Evolutionary conservation across 1,140 invertebrate genomes (phyloP), one percentile per base, ranked within the genome.

Genomic region (Bombus pyrosoma): DNA sequence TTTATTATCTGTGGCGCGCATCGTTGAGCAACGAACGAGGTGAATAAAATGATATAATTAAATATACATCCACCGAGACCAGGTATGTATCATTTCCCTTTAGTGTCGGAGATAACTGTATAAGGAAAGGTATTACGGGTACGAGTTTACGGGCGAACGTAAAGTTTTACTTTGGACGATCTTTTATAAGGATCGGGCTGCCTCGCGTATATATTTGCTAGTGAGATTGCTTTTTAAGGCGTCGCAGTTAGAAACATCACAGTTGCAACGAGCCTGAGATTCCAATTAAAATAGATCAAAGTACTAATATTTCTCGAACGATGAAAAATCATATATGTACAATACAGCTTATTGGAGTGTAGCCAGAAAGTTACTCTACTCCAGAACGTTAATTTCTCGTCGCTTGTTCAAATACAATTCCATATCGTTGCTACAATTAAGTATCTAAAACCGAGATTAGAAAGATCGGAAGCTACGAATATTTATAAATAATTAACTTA

Each of bases 1-100:
- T 89, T 89, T 75, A 86, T 81, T 77, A 83, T 89, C 53, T 82
- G 32, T 4, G 43, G 64, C 32, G 37, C 57, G 41, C 39, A 68
- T 53, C 79, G 57, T 39, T 39, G 73, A 37, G 12, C 69, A 74
- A 34, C 10, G 43, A 47, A 72, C n/a, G 32, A 62, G 75, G 32
- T 12, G 68, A 80, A 80, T 71, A 64, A 81, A 81, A 75, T 73
- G 68, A 80, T 73, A 80, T 43, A 80, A 85, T 85, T 80, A 80
- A 79, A 79, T 43, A 79, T 71, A 59, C 53, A 43, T 80, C n/a
- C 71, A n/a, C 47, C 66, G 64, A 78, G 66, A 71, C 22, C 53
- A 34, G 66, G 34, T 39, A 57, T 43, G 82, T 71, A 84, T 76
- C 66, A 84, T 84, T 79, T 43, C 28, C 82, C 75, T 84, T 84